Evolutionary conservation across 2,888 invertebrate genomes (phyloP), one percentile per base, ranked within the genome.

Genomic region (Hydropsyche betteni): DNA sequence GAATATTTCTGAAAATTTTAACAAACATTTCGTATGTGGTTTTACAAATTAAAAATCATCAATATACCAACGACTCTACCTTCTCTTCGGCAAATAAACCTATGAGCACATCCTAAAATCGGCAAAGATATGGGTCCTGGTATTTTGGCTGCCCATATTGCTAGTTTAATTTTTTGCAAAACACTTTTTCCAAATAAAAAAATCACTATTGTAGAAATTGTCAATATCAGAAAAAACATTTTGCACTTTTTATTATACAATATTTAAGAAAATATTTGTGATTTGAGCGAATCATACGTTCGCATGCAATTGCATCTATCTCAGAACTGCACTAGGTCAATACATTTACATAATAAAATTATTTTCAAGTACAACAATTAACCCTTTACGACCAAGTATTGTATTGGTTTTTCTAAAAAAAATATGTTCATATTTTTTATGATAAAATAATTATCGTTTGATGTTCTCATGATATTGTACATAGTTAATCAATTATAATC

Each of bases 1-100:
- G 24, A 71, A 75, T n/a, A 75, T 61, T n/a, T 75, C 75, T 75
- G 34, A 55, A 55, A 55, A 55, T n/a, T 8, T 14, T 12, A n/a
- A 55, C 3, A 51, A 0, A 12, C 8, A 51, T 12, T 2, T 51
- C n/a, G 2, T 51, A 2, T 12, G 8, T 51, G n/a, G 8, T 55
- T 55, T 55, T 55, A 55, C 4, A 12, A 8, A 14, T n/a, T 55
- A n/a, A 12, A 55, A 55, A 10, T n/a, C 2, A 55, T 55, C 1
- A 3, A 10, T 55, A 1, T 12, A 6, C n/a, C n/a, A 55, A n/a
- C 12, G n/a, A 55, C 12, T 16, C 16, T 38, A 72, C 72, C 72
- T 72, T 72, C 72, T 72, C 58, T 72, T 4, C 12, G 6, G 14
- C 72, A 72, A 5, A 72, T n/a, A 12, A 72, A 72, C 55, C 52